phyloP scores from a whole-genome alignment of 2,113 vertebrate species.

The Peromyscus maniculatus region DNA sequence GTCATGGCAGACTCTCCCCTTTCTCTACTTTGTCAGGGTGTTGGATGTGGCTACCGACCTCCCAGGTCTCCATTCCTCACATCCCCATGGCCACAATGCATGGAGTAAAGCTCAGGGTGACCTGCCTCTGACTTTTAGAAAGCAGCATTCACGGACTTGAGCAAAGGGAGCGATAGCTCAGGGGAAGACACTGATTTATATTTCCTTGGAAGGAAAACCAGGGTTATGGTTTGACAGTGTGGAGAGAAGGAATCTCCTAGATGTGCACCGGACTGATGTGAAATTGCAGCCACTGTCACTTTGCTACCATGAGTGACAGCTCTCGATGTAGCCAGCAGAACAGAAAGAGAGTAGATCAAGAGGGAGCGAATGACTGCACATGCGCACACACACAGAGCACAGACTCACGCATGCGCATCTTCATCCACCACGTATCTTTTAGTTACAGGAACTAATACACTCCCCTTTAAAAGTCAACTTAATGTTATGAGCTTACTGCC shows the following conservation, averaged over 20 bases:
- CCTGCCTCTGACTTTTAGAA: background rate
- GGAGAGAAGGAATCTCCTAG: background rate
- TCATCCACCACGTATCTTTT: background rate
- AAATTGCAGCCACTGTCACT: background rate
- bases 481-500: background rate
- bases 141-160: background rate
- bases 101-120: background rate
- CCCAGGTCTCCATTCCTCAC: background rate
- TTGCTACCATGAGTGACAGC: background rate
- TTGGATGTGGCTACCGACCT: background rate
- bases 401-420: background rate
- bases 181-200: background rate
- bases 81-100: background rate
- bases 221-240: background rate
- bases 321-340: background rate
- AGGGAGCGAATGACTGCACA: too few species aligned
- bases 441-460: background rate
- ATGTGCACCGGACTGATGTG: accelerated
- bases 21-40: background rate
- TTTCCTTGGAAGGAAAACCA: background rate
- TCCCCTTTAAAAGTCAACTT: background rate
- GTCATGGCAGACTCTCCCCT: too few species aligned
- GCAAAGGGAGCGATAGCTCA: background rate
- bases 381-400: background rate
- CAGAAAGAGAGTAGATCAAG: too few species aligned